Base-by-base conservation (phyloP, 1,140 invertebrate genomes). In the Procambarus clarkii region DNA sequence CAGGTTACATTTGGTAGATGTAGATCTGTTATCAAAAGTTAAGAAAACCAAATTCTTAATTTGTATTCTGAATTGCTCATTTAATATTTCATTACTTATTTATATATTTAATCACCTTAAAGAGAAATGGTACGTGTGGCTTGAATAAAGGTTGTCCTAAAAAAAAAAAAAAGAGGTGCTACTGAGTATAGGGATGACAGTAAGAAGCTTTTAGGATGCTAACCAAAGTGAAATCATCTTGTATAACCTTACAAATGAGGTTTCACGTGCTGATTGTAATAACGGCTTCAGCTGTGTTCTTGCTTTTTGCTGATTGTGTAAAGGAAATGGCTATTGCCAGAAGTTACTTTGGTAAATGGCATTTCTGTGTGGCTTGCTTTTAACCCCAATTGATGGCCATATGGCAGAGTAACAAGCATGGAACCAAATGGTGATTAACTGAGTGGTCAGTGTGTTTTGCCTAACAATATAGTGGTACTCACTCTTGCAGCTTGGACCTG, bases 401-500 rank as follows among this genome's bases (percentile, higher is more conserved):
- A 34, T 34, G 8, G 69, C 69, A 3, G 69, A 74, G 69, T 74
- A 74, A 74, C 69, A 74, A 74, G 69, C 69, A 74, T 74, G 69
- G 34, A 21, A 74, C 60, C 3, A n/a, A 34, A n/a, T 74, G 34
- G 5, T 34, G 24, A 34, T 74, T 7, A 74, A n/a, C n/a, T 8
- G 34, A 34, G 21, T 2, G 34, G 69, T 24, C 24, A 74, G 69
- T 74, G 78, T 80, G 76, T 88, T 76, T 46, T 83, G 81, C 88
- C 81, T 91, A 91, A 91, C 91, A 86, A 92, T 85, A 80, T 91
- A 91, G 89, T 92, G 83, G 64, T 79, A 58, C 82, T 76, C 78
- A 92, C 85, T 91, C 86, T 91, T 88, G 78, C 92, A 93, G 90
- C 91, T 92, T 86, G 92, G 90, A 88, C 93, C 94, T 77, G 94